Percentiles rank a stretch among this genome's conserved stretches.
Conservation (phyloP, 92 coral and sea anemone species). For the Zoanthus gigantus region DNA sequence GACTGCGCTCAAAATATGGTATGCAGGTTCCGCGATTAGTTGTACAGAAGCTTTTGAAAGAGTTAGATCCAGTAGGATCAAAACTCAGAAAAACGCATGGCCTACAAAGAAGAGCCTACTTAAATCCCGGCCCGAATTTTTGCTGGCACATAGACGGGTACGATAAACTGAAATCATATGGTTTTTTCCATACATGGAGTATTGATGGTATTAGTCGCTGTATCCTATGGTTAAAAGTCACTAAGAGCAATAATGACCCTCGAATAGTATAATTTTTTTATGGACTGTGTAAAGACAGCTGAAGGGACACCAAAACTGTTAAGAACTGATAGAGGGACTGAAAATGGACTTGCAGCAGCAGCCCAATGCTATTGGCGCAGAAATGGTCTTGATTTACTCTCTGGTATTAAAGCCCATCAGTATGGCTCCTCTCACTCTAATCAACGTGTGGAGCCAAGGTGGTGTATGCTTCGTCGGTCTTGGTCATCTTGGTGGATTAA, state of each 20-base stretch:
- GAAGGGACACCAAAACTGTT: constrained; percentile 43
- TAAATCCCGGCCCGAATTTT: constrained; percentile 18
- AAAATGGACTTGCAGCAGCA: constrained; percentile 43
- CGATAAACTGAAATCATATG: constrained; percentile 28
- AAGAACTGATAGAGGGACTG: constrained; percentile 41
- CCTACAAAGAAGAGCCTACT: constrained; percentile 35
- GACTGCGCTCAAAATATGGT: constrained; percentile 27
- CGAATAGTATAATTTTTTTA: constrained; percentile 26
- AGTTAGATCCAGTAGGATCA: constrained; percentile 31
- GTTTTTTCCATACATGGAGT: constrained; percentile 22
- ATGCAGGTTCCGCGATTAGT: neutral
- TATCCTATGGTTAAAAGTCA: constrained; percentile 33
- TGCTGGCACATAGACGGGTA: constrained; percentile 31
- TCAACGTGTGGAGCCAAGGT: constrained; percentile 42
- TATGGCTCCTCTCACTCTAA: constrained; percentile 37
- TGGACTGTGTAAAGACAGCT: constrained; percentile 42
- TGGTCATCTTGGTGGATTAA: constrained; percentile 43
- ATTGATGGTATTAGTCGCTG: constrained; percentile 35
- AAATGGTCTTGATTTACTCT: constrained; percentile 46
- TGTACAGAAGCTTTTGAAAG: constrained; percentile 30
- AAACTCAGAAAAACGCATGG: constrained; percentile 20
- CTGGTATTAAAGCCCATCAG: constrained; percentile 41
- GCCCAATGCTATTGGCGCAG: constrained; percentile 35
- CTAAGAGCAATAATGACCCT: constrained; percentile 39
- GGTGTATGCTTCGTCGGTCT: constrained; percentile 41